Conservation (phyloP, 37 sponge, comb jelly and placozoan genomes). For the Amphimedon queenslandica region DNA sequence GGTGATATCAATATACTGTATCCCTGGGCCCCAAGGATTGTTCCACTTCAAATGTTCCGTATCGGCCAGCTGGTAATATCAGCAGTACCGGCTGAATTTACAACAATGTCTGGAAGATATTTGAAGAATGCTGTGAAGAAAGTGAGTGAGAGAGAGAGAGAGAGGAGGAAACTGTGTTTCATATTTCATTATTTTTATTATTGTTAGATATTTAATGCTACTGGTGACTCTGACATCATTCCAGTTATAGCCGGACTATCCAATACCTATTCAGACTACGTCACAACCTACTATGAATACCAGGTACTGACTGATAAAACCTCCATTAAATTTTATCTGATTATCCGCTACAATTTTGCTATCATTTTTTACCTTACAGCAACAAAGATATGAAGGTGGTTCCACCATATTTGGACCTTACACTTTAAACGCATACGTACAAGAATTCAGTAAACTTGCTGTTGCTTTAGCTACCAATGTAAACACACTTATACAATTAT, state of each 20-base stretch:
- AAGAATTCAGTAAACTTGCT: conserved; percentile 65
- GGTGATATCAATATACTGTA: conserved; percentile 50
- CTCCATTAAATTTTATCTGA: too few species aligned
- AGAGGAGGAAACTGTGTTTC: neutral
- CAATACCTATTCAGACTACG: conserved; percentile 88
- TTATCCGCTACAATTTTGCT: neutral
- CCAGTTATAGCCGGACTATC: conserved; percentile 92
- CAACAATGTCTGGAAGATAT: conserved; percentile 72
- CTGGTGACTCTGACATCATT: conserved; percentile 6
- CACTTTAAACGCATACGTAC: conserved; percentile 84
- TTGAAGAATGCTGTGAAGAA: conserved; percentile 40
- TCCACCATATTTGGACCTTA: conserved; percentile 92
- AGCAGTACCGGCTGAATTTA: conserved; percentile 76
- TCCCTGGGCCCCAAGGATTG: conserved; percentile 57
- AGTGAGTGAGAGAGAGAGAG: conserved; percentile 15
- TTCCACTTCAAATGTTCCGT: conserved; percentile 52
- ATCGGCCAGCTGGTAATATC: conserved; percentile 56
- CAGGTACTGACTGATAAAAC: too few species aligned
- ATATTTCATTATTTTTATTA: neutral
- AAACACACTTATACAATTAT: conserved; percentile 23
- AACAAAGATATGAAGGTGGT: conserved; percentile 86
- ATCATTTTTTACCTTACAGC: conserved; percentile 28
- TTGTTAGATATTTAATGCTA: conserved; percentile 6
- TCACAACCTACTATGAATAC: conserved; percentile 89
- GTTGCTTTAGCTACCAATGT: conserved; percentile 41